These are phyloP conservation scores for Andrena fulva DNA, from an alignment of 2,888 invertebrate genomes.

Conservation along the genomic window DNA sequence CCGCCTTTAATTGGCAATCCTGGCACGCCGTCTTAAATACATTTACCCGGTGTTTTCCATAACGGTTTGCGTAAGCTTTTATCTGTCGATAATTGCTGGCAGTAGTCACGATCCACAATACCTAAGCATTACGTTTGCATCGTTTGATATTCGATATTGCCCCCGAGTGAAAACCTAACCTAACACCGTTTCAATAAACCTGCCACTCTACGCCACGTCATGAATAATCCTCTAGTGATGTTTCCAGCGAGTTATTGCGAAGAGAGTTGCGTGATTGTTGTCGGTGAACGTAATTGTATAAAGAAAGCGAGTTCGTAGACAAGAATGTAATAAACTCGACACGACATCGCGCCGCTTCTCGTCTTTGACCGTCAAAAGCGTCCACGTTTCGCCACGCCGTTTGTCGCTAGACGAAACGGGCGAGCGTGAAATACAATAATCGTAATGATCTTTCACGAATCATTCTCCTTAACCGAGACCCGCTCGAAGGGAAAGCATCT, in stretches of 20 bases:
- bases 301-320: background rate
- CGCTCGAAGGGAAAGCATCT: conserved; percentile 61
- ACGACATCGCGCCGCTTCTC: background rate
- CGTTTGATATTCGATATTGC: conserved; percentile 39
- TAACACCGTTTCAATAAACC: conserved; percentile 16
- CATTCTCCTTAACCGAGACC: conserved; percentile 56
- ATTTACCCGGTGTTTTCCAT: background rate
- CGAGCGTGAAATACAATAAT: conserved; percentile 28
- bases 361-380: conserved; percentile 57
- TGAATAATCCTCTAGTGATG: background rate
- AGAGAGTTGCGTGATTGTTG: background rate
- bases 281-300: background rate
- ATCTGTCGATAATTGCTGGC: conserved; percentile 20
- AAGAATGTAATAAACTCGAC: conserved; percentile 2
- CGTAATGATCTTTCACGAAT: conserved; percentile 31
- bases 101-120: conserved; percentile 29
- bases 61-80: background rate
- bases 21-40: background rate
- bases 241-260: conserved; percentile 11
- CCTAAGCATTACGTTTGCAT: conserved; percentile 9
- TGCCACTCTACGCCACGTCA: conserved; percentile 5
- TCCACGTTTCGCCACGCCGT: conserved; percentile 3
- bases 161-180: conserved; percentile 4
- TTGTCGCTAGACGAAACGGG: conserved; percentile 15
- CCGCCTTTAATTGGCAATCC: background rate